A percentile compares a stretch with the other conserved stretches of the same genome.
These are phyloP conservation scores for Nicator chloris DNA, from an alignment of 2,113 vertebrate species.

Conservation along the genomic window DNA sequence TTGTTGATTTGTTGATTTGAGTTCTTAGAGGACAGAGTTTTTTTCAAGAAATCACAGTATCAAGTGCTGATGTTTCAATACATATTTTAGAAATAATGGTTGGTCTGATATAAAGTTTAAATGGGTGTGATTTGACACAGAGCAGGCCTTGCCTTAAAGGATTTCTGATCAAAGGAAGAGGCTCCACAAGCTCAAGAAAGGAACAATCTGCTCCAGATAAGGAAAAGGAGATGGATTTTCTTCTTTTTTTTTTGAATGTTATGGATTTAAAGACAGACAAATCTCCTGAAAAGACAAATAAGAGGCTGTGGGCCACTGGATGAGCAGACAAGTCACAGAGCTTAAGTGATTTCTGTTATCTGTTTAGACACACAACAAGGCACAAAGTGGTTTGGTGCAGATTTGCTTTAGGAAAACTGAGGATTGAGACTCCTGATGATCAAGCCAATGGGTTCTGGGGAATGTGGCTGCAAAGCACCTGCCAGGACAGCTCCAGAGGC, in stretches of 20 bases:
- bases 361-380: neutral
- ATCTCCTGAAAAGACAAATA: constrained; percentile 7
- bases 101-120: neutral
- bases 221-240: constrained; percentile 8
- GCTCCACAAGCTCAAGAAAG: neutral
- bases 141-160: neutral
- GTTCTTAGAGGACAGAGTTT: neutral
- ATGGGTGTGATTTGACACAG: neutral
- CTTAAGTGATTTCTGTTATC: neutral
- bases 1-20: neutral
- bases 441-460: no score
- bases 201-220: constrained; percentile 17
- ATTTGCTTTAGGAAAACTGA: neutral
- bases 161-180: neutral
- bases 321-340: neutral
- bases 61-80: neutral
- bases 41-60: neutral
- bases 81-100: neutral
- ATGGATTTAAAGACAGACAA: constrained; percentile 4
- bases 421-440: neutral
- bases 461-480: neutral
- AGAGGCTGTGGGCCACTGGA: neutral
- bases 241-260: neutral
- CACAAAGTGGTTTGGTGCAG: neutral
- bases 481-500: neutral